phyloP scores from a whole-genome alignment of 2,113 vertebrate species.

The Burhinus bistriatus region DNA sequence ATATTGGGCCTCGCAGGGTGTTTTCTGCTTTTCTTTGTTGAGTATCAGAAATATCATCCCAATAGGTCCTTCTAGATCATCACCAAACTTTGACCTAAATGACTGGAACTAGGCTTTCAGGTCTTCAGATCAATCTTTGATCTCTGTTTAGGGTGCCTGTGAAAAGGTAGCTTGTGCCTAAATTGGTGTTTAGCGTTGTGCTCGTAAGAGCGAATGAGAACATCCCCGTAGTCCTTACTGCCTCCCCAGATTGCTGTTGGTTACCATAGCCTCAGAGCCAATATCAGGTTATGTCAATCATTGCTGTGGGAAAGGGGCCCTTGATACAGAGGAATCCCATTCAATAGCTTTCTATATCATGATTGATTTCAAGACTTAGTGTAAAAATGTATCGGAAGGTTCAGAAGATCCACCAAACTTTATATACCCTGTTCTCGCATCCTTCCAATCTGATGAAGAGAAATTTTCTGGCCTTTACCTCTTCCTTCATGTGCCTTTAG shows the following conservation, averaged over 20 bases:
- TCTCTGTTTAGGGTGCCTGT: background rate
- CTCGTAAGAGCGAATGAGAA: background rate
- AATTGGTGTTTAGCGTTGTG: background rate
- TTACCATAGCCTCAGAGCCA: background rate
- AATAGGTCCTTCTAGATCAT: background rate
- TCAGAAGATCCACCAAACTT: background rate
- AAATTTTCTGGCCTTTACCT: background rate
- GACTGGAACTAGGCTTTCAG: background rate
- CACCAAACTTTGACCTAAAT: background rate
- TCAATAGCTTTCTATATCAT: background rate
- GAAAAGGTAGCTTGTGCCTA: background rate
- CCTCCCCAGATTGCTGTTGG: background rate
- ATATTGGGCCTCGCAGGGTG: fast-evolving
- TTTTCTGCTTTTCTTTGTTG: background rate
- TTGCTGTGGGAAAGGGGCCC: background rate
- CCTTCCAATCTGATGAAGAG: background rate
- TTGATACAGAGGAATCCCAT: background rate
- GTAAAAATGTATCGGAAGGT: background rate
- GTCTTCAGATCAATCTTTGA: background rate
- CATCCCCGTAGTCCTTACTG: background rate
- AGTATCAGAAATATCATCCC: background rate
- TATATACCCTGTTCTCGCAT: background rate
- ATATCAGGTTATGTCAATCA: constrained; percentile 1
- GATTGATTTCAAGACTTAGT: background rate
- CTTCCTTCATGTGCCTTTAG: background rate